A percentile compares a stretch with the other conserved stretches of the same genome.
Evolutionary conservation across 2,113 vertebrate species (phyloP).

Genomic region (Xenotilapia flavipinnis): DNA sequence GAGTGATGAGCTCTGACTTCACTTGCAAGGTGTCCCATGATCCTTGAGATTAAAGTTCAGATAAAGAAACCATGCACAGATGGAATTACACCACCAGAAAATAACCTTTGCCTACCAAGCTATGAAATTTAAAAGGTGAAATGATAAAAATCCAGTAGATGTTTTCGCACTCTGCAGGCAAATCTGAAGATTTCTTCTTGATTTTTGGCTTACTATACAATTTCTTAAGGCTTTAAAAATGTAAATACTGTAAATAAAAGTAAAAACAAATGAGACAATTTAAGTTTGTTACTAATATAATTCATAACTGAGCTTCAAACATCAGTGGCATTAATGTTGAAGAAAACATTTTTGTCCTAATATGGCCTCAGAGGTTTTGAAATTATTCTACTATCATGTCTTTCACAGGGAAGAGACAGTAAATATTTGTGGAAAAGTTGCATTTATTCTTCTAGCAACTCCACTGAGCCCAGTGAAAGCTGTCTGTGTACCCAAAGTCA

Average conservation of each 20-base stretch:
- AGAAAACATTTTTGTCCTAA: not conserved
- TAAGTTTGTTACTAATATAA: not conserved
- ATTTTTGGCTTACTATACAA: not conserved
- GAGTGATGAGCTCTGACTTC: not conserved
- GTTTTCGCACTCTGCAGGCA: not conserved
- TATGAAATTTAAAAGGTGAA: slow-evolving; percentile 4
- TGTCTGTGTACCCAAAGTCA: not conserved
- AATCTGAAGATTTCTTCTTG: not conserved
- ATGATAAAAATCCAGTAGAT: not conserved
- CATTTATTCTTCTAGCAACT: not conserved
- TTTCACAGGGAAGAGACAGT: not conserved
- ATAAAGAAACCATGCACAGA: not conserved
- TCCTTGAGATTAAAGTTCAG: slow-evolving; percentile 6
- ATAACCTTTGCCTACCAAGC: not conserved
- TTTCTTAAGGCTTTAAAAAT: not conserved
- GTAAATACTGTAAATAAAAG: not conserved
- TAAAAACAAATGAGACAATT: not conserved
- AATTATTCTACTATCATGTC: not conserved
- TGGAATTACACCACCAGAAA: not conserved
- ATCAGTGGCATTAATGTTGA: not conserved
- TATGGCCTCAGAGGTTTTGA: not conserved
- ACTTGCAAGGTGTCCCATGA: not conserved
- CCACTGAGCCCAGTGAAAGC: not conserved
- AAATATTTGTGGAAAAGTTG: not conserved
- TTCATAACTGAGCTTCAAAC: not conserved